Evolutionary conservation across 2,113 vertebrate species (phyloP).

Genomic region (Sphaerodactylus townsendi): DNA sequence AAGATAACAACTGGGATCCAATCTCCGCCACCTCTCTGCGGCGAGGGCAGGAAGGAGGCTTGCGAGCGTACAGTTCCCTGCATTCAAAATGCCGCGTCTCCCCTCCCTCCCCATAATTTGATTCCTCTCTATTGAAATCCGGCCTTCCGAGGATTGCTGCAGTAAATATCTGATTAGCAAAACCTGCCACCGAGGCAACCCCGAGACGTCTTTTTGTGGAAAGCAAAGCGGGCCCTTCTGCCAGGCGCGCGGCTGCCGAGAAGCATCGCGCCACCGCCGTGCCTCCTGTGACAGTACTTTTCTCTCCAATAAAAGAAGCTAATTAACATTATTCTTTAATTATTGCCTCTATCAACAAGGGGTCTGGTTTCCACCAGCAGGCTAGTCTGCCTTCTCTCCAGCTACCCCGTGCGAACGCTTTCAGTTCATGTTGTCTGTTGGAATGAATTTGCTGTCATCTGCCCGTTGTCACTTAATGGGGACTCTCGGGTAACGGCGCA

Average conservation of each 20-base stretch:
- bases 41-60: neutral
- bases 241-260: neutral
- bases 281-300: conserved; percentile 65
- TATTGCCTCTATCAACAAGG: conserved; percentile 86
- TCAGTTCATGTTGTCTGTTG: conserved; percentile 77
- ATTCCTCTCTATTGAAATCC: neutral
- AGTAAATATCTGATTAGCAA: conserved; percentile 24
- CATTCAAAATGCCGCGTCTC: fast-evolving
- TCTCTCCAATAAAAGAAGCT: conserved; percentile 79
- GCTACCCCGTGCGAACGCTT: conserved; percentile 76
- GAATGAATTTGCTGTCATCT: conserved; percentile 89
- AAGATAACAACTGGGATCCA: no score
- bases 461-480: conserved; percentile 88
- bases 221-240: fast-evolving
- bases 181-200: neutral
- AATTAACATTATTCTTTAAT: conserved; percentile 91
- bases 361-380: conserved; percentile 83
- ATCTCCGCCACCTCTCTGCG: neutral
- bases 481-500: conserved; percentile 86
- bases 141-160: neutral
- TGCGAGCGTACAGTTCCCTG: fast-evolving
- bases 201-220: neutral
- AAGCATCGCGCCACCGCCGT: conserved; percentile 24
- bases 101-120: neutral
- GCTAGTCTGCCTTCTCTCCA: conserved; percentile 73